Conservation (phyloP, 2,113 vertebrate genomes). For the Heterotis niloticus region DNA sequence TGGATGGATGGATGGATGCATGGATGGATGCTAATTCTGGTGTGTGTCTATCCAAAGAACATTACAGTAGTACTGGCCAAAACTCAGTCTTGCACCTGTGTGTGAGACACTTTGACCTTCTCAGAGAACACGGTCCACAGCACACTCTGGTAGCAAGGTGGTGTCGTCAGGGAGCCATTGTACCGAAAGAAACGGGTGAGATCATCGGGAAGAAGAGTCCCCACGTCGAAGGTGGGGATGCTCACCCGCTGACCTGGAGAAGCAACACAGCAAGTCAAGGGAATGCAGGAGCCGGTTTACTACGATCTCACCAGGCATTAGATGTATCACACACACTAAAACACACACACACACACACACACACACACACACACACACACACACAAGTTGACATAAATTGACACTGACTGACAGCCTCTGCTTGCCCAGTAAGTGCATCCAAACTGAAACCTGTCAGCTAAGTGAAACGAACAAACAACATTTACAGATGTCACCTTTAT, state of each 20-base stretch:
- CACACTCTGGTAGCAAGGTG: conserved; percentile 81
- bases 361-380: conserved; percentile 3
- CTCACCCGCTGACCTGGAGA: conserved; percentile 66
- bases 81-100: conserved; percentile 64
- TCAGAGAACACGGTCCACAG: conserved; percentile 79
- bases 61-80: too few species aligned
- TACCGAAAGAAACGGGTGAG: conserved; percentile 79
- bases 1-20: too few species aligned
- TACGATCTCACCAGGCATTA: background rate
- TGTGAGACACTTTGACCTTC: conserved; percentile 67
- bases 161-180: conserved; percentile 87
- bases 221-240: conserved; percentile 73
- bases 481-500: conserved; percentile 64
- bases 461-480: too few species aligned
- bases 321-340: background rate
- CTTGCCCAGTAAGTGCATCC: too few species aligned
- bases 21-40: too few species aligned
- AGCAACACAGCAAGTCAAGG: background rate
- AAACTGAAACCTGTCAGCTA: too few species aligned
- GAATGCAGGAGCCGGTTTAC: background rate
- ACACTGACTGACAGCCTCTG: background rate
- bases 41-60: too few species aligned
- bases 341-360: background rate
- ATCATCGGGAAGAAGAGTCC: conserved; percentile 66
- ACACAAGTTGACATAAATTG: background rate